A percentile compares a stretch with the other conserved stretches of the same genome.
Evolutionary conservation across 2,113 vertebrate species (phyloP).

Genomic region (Charina bottae): DNA sequence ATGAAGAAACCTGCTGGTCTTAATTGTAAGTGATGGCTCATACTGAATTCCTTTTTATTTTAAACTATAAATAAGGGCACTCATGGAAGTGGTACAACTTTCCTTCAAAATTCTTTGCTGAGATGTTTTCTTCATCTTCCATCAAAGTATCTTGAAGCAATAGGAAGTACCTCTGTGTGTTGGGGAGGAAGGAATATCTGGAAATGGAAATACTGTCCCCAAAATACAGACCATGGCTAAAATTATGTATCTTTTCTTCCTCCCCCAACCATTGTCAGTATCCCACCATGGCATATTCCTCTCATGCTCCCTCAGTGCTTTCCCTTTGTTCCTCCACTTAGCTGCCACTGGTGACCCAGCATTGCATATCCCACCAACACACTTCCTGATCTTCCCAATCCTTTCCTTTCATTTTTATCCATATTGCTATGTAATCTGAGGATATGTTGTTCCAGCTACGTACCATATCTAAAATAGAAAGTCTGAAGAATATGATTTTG

Average conservation of each 20-base stretch:
- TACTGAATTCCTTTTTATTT: not conserved
- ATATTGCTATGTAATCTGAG: not conserved
- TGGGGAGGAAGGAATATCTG: not conserved
- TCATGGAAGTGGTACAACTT: not conserved
- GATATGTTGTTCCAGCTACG: not conserved
- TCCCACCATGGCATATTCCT: not conserved
- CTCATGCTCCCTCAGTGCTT: not conserved
- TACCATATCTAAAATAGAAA: not conserved
- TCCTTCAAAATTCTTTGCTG: not conserved
- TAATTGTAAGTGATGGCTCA: not conserved
- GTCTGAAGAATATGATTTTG: not conserved
- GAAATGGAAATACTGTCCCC: not conserved
- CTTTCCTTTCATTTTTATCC: not conserved
- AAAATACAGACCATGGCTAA: not conserved
- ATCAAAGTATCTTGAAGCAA: not conserved
- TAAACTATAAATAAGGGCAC: not conserved
- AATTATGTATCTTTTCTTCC: not conserved
- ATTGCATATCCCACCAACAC: not conserved
- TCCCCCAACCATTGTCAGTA: not conserved
- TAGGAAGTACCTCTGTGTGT: not conserved
- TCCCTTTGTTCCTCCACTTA: not conserved
- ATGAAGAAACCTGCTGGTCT: not conserved
- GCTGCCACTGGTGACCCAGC: not conserved
- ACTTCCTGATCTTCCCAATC: too few relatives aligned
- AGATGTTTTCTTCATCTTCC: not conserved